phyloP scores from a whole-genome alignment of 2,888 invertebrate species.

The Zaprionus lineosus region DNA sequence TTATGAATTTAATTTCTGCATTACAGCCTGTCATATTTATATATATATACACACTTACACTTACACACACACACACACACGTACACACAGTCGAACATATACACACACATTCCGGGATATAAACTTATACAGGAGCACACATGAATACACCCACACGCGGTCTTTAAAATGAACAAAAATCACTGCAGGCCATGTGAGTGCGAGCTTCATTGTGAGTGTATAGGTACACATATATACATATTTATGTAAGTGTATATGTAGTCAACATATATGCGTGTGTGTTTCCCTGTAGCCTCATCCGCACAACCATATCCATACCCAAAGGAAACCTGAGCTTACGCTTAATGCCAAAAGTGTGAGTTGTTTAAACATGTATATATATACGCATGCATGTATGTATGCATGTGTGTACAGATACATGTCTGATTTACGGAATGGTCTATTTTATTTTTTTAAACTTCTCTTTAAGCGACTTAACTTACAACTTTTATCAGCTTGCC shows the following conservation, averaged over 20 bases:
- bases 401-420: too few species aligned
- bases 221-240: neutral
- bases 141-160: slow-evolving; percentile 11
- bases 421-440: too few species aligned
- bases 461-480: too few species aligned
- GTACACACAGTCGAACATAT: neutral
- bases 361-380: too few species aligned
- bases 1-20: slow-evolving; percentile 67
- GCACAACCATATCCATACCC: too few species aligned
- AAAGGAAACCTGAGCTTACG: too few species aligned
- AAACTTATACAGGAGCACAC: neutral
- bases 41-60: neutral
- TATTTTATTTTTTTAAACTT: too few species aligned
- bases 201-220: neutral
- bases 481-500: too few species aligned
- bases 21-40: slow-evolving; percentile 29
- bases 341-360: too few species aligned
- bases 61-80: neutral
- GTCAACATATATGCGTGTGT: neutral
- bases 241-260: slow-evolving; percentile 3
- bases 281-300: neutral
- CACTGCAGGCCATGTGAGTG: slow-evolving; percentile 54
- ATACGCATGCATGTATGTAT: too few species aligned
- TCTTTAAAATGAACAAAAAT: slow-evolving; percentile 47
- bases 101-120: too few species aligned